Evolutionary conservation across 2,797 vertebrate genomes (phyloP), one percentile per base, ranked within the genome.

Genomic region (Gambusia yucatana): DNA sequence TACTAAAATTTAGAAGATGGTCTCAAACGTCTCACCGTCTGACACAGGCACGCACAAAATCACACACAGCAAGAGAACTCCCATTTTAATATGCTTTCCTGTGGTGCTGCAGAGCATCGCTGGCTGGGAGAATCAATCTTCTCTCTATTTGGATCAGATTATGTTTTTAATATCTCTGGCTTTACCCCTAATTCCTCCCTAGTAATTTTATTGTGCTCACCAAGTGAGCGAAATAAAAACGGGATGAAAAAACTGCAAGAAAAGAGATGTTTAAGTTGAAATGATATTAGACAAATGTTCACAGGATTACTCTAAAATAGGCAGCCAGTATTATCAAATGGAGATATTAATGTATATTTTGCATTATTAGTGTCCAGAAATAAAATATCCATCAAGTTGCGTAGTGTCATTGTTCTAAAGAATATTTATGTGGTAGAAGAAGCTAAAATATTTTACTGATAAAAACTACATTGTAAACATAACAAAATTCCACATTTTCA

Each of bases 101-200:
- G 79, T 41, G 74, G 44, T 48, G 73, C 87, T 77, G 57, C 59
- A 52, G 78, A 81, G 81, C 76, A 80, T 89, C 74, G 77, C 80
- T 74, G 63, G 84, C 75, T 82, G 1, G 50, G 74, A 91, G 72
- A 93, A 91, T 93, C 90, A 92, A 91, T 95, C 91, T 90, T 89
- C 79, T 87, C 87, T 81, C 76, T 77, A 85, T 91, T 93, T 88
- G 82, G 91, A 92, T 89, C 87, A 94, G 93, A 95, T 96, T 95
- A 94, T 78, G 77, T 92, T 94, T 94, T 95, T 95, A 95, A 95
- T 96, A 96, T 94, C 84, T 86, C 79, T 87, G 89, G 84, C 88
- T 93, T 93, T 92, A 83, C 79, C 82, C 87, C 84, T 91, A 94
- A 93, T 94, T 92, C 92, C 90, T 90, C 78, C 80, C 82, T 80